Base-by-base conservation (phyloP, 2,888 invertebrate genomes). In the Cyclophora punctaria region DNA sequence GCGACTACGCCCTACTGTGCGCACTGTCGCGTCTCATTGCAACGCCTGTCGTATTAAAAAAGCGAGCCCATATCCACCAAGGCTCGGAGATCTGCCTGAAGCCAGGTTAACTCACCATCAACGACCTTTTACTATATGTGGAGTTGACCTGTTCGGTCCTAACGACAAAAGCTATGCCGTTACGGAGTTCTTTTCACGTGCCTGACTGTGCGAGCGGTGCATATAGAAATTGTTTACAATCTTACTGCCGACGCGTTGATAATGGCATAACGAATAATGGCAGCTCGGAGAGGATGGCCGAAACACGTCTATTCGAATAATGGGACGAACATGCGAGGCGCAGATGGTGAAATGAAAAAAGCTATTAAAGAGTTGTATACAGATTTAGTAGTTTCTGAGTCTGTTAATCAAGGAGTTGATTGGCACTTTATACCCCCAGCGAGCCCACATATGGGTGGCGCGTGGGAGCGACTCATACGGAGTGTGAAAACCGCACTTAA, bases 111-210 rank as follows among this genome's bases (percentile, higher is more conserved):
- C 58, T 3, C 60, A 57, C 37, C 52, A 60, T 49, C 47, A 54
- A 4, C 50, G 55, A 5, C 51, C 53, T 0, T 59, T 59, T 37
- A 54, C 52, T 0, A 47, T 46, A 7, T 50, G 50, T n/a, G 57
- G 59, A 0, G 34, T 59, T 5, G 58, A 60, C 41, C 35, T 52
- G 5, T 60, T 60, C 34, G 58, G 60, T 0, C 57, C 58, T 2
- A 51, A 3, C 43, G 57, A 2, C 51, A 50, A 4, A 41, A 53
- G 0, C 49, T 49, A 42, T 51, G 51, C n/a, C 46, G 56, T 41
- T 62, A 53, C 35, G 56, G 53, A 1, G 55, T 54, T 4, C 41
- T 62, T 5, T 60, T 62, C 46, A 60, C 57, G 0, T 60, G 58
- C 37, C 41, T 60, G 3, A 62, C 60, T 0, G 47, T 55, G 0